Conservation (phyloP, 2,888 invertebrate genomes). For the Endotricha flammealis region DNA sequence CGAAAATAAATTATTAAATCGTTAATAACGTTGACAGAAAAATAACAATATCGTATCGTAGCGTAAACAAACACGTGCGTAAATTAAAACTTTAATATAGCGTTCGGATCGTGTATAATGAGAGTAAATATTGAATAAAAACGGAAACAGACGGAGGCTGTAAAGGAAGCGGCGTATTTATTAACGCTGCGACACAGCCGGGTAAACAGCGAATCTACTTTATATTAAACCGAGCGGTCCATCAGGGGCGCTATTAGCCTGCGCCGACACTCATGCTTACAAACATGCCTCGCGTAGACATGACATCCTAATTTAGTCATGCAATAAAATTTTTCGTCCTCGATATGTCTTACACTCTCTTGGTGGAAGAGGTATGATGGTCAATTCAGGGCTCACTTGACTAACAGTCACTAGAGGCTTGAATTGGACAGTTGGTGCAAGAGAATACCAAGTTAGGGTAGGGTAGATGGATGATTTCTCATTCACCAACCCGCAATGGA, state of each 20-base stretch:
- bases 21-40: not conserved
- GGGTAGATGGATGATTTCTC: too few relatives aligned
- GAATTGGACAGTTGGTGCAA: too few relatives aligned
- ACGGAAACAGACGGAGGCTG: constrained; percentile 38
- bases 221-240: constrained; percentile 63
- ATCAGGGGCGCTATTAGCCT: constrained; percentile 52
- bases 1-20: too few relatives aligned
- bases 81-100: constrained; percentile 25
- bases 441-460: too few relatives aligned
- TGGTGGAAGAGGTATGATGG: too few relatives aligned
- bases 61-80: not conserved
- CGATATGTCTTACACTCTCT: too few relatives aligned
- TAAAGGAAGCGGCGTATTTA: constrained; percentile 56
- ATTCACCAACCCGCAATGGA: too few relatives aligned
- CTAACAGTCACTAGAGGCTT: too few relatives aligned
- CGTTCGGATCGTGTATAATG: constrained; percentile 35
- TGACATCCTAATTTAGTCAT: too few relatives aligned
- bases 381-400: too few relatives aligned
- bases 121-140: constrained; percentile 51
- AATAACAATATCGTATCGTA: not conserved
- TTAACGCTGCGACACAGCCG: constrained; percentile 58
- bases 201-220: constrained; percentile 62
- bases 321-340: too few relatives aligned
- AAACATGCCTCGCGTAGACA: constrained; percentile 18
- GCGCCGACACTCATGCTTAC: constrained; percentile 23